Percentiles rank a stretch among this genome's conserved stretches.
These are phyloP conservation scores for Aepyceros melampus DNA, from an alignment of 2,113 vertebrate species.

Conservation along the genomic window DNA sequence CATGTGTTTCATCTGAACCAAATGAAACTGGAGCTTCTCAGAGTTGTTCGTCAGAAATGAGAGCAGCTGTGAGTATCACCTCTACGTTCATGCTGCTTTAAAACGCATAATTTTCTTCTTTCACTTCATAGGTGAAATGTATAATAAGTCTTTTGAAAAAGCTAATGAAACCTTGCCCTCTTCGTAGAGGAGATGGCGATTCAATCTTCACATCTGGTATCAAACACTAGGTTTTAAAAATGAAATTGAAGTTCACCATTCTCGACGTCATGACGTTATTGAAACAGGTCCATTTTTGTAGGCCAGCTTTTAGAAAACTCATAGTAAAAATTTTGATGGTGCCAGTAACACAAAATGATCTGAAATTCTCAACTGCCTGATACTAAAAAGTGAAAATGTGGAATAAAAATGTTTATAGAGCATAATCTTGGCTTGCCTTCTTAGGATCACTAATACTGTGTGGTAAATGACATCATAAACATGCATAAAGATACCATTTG, in stretches of 20 bases:
- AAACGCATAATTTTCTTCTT: conserved; percentile 63
- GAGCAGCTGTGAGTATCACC: conserved; percentile 77
- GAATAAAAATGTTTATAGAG: neutral
- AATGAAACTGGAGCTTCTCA: conserved; percentile 77
- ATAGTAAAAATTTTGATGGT: neutral
- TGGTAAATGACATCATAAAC: neutral
- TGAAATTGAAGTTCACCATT: neutral
- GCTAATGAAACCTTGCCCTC: conserved; percentile 10
- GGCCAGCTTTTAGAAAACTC: neutral
- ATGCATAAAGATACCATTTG: neutral
- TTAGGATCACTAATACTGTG: neutral
- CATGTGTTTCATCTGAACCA: conserved; percentile 77
- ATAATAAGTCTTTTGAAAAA: neutral
- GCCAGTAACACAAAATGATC: neutral
- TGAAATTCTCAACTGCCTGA: neutral
- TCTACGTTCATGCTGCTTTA: conserved; percentile 60
- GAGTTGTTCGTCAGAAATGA: conserved; percentile 73
- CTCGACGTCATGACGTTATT: neutral
- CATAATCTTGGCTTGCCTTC: neutral
- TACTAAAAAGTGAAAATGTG: neutral
- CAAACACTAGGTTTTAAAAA: conserved; percentile 14
- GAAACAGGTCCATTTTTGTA: neutral
- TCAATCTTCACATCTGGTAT: neutral
- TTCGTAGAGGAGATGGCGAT: neutral
- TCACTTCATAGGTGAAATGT: conserved; percentile 71